Conservation (phyloP, 2,113 vertebrate species). For the Lophius piscatorius region DNA sequence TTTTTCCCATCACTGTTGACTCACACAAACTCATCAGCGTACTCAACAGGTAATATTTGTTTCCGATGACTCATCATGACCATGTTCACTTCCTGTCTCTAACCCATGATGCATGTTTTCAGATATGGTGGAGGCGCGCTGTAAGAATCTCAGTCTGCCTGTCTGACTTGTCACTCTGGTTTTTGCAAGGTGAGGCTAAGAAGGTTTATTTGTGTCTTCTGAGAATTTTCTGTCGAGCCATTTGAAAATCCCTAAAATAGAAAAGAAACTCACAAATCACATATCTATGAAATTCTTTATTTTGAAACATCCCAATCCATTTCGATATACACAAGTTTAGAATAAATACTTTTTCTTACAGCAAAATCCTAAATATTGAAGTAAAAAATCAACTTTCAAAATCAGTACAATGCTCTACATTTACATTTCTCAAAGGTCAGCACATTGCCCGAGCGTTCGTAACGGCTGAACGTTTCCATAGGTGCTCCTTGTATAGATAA, state of each 20-base stretch:
- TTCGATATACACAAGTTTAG: conserved; percentile 14
- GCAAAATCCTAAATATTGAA: conserved; percentile 52
- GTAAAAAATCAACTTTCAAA: too few species aligned
- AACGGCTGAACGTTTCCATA: neutral
- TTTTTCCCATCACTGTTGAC: conserved; percentile 10
- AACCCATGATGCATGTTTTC: rapidly evolving
- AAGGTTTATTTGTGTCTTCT: conserved; percentile 14
- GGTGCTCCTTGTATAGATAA: neutral
- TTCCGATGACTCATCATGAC: conserved; percentile 2
- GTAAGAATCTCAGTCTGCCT: conserved; percentile 48
- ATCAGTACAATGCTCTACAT: neutral
- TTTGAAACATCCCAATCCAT: conserved; percentile 17
- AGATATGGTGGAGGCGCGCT: neutral
- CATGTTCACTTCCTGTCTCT: neutral
- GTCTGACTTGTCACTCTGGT: conserved; percentile 50
- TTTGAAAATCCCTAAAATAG: neutral
- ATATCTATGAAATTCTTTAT: conserved; percentile 47
- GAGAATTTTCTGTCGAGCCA: conserved; percentile 15
- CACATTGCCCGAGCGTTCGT: conserved; percentile 13
- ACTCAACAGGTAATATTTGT: neutral
- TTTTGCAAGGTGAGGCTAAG: conserved; percentile 32
- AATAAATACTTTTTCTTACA: neutral
- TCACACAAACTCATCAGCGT: neutral
- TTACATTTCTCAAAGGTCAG: neutral
- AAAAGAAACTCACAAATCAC: too few species aligned